Evolutionary conservation across 2,888 invertebrate species (phyloP), one percentile per base, ranked within the genome.

Genomic region (Steinernema scapterisci): DNA sequence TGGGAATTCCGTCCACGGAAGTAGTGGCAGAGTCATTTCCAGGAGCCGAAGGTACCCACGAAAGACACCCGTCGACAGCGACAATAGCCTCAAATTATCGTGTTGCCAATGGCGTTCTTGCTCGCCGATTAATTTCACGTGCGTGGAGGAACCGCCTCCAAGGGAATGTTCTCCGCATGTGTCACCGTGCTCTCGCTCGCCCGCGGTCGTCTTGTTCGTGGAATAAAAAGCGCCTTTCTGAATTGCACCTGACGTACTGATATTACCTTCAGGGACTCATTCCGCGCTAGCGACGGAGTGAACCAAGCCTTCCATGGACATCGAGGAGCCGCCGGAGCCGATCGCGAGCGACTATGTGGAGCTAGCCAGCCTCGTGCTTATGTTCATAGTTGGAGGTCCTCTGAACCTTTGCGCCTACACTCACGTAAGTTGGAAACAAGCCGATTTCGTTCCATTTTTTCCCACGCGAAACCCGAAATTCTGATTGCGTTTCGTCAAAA

Each of bases 331-430:
- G 6, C 87, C 87, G 13, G 82, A 84, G 71, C 84, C 84, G 43
- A 84, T 85, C 23, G 73, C 77, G n/a, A 80, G 81, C 31, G 87
- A 87, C 75, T 87, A 86, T 75, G 82, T 87, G 72, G 86, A 87
- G 74, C 78, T 87, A 78, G 76, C 76, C 73, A 78, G 48, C 19
- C 73, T 83, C 38, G 76, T 82, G 6, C 45, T 86, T 56, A 78
- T 85, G 74, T 87, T 87, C 73, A 77, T 85, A 19, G 74, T 87
- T 71, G 87, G 87, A 3, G 87, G 84, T n/a, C 87, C 87, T 9
- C 76, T 87, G 71, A 87, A 87, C 75, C 76, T 87, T 54, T 85
- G 84, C 11, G 86, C 87, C 1, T 86, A 82, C 77, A 84, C 84
- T 5, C 85, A 87, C 79, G 85, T 86, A 63, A 52, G 73, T 45